Evolutionary conservation across 2,888 invertebrate species (phyloP), one percentile per base, ranked within the genome.

Genomic region (Ennomos quercinarius): DNA sequence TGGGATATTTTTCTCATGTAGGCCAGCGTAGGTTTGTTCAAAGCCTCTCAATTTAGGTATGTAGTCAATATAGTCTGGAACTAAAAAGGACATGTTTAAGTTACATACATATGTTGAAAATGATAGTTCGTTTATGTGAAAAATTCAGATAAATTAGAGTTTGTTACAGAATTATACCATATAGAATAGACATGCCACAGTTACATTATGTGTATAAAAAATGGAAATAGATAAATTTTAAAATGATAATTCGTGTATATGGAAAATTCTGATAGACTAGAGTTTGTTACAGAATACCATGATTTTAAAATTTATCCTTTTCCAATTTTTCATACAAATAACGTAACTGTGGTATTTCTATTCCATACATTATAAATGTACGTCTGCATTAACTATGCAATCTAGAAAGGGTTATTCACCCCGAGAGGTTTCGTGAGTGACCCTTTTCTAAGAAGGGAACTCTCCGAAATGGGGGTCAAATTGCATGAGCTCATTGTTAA

Each of bases 371-470:
- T 4, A 27, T 27, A 27, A 27, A 27, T 6, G 27, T 41, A 45
- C 39, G 78, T 80, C 77, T 83, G 84, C 84, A 86, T 87, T 87
- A 83, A 77, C 79, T 80, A 84, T 84, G 79, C 67, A 81, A 81
- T 81, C 81, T 81, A 77, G 77, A 80, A 80, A 78, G 80, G 79
- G 80, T 76, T 74, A 73, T 77, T 77, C 68, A 78, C 81, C 83
- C 79, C 74, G 66, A 71, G 73, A 76, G 75, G 70, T 75, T 77
- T 70, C 27, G 65, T 59, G 73, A 82, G 81, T 81, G 77, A 74
- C 79, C 78, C 77, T 78, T 78, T 76, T 58, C 74, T 80, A 80
- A 80, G 81, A 70, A 77, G 83, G 82, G 82, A 76, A 77, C 72
- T 75, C 66, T 66, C 66, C 58, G 68, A 76, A 80, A 78, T 79